These are phyloP conservation scores for Paratilapia polleni DNA, from an alignment of 2,113 vertebrate genomes.

Conservation along the genomic window DNA sequence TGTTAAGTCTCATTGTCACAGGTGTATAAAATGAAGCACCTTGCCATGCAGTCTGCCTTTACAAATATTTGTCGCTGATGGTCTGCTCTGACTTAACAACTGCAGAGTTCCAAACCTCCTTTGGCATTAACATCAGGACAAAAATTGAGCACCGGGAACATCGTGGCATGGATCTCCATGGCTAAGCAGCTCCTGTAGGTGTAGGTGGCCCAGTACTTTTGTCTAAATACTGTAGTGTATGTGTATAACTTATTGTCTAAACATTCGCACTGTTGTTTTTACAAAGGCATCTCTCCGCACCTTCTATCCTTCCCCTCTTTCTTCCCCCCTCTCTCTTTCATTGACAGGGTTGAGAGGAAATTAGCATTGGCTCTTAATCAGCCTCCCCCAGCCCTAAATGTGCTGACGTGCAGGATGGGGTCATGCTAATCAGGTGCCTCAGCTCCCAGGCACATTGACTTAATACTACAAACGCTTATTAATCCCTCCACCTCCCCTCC, in stretches of 20 bases:
- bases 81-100: no score
- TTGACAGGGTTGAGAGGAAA: constrained; percentile 75
- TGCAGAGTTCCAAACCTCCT: no score
- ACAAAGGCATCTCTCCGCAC: constrained; percentile 47
- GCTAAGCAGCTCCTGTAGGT: neutral
- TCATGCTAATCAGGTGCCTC: constrained; percentile 79
- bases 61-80: no score
- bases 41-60: no score
- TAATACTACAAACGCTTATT: constrained; percentile 78
- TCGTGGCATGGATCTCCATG: neutral
- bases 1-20: no score
- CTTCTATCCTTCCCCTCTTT: neutral
- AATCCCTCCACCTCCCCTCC: constrained; percentile 57
- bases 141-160: no score
- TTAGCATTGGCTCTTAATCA: constrained; percentile 80
- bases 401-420: constrained; percentile 80
- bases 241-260: constrained; percentile 22
- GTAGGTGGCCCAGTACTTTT: neutral
- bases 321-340: constrained; percentile 43
- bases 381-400: constrained; percentile 76
- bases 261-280: constrained; percentile 20
- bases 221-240: neutral
- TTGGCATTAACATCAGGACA: neutral
- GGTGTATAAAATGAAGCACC: no score
- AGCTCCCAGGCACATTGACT: constrained; percentile 77